Evolutionary conservation across 2,888 invertebrate genomes (phyloP), one percentile per base, ranked within the genome.

Genomic region (Cybosia mesomella): DNA sequence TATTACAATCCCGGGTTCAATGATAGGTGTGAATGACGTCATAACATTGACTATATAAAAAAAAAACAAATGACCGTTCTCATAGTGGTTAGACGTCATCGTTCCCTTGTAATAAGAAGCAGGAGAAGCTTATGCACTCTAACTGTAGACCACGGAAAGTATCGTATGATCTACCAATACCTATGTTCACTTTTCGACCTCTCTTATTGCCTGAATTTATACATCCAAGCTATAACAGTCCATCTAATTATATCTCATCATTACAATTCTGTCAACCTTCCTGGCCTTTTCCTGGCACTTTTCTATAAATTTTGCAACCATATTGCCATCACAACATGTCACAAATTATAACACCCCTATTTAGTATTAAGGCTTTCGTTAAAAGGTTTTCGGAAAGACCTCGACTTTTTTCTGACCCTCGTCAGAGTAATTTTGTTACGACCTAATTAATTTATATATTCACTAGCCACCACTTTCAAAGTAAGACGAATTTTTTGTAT

Each of bases 401-500:
- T 80, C 24, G 60, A 85, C 87, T 90, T 87, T 91, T 85, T 84
- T 83, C 79, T 80, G 87, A 92, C 92, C 92, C 92, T 92, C 85
- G 88, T 92, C 92, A 91, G 74, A 79, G 81, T 91, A 90, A 92
- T 89, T 89, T 85, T 87, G 86, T 90, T 91, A 89, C 85, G 82
- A 85, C 87, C 81, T 89, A 88, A 91, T 92, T 91, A 91, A 86
- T 87, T 83, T 83, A 74, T 81, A 80, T 84, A 81, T 81, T 76
- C 75, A 76, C 81, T 82, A 80, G 68, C 57, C 64, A 15, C 28
- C 58, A 39, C 57, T 54, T 58, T 39, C n/a, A 18, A n/a, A 34
- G 62, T 32, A 7, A 22, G 24, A 32, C n/a, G 18, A 60, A 58
- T 58, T 71, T 67, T 49, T 49, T 49, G 49, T 49, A n/a, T 49